Percentiles rank a stretch among this genome's conserved stretches.
phyloP scores from a whole-genome alignment of 2,888 invertebrate genomes.

The Limnephilus marmoratus region DNA sequence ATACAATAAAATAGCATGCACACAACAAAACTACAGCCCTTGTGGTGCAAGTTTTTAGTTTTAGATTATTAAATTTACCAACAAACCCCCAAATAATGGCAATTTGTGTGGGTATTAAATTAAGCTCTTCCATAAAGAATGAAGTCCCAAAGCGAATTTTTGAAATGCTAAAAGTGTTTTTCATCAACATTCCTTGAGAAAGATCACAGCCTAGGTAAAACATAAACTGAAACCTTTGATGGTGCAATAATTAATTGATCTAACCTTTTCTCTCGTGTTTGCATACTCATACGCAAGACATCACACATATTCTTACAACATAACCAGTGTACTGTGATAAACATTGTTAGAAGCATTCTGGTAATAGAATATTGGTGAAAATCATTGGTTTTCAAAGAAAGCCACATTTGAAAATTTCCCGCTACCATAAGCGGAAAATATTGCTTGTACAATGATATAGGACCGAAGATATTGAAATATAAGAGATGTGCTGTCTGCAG shows the following conservation, averaged over 20 bases:
- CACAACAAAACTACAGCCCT: neutral
- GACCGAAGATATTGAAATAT: too few relatives aligned
- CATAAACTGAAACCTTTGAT: neutral
- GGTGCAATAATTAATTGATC: neutral
- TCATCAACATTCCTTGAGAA: neutral
- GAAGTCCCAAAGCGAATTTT: neutral
- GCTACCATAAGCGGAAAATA: neutral
- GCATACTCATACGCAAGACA: neutral
- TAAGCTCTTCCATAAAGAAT: neutral
- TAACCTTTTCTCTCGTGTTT: neutral
- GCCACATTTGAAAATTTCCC: too few relatives aligned
- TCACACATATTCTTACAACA: neutral
- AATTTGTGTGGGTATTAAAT: neutral
- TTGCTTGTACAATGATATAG: neutral
- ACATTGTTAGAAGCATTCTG: neutral
- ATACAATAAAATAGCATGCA: neutral
- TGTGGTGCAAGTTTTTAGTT: neutral
- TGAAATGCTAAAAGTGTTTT: neutral
- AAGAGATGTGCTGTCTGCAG: too few relatives aligned
- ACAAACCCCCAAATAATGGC: neutral
- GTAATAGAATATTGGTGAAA: neutral
- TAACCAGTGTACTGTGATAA: neutral
- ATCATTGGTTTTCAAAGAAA: neutral
- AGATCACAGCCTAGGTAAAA: neutral
- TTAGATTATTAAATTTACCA: neutral